phyloP scores from a whole-genome alignment of 2,888 invertebrate species.

The Noctua fimbriata region DNA sequence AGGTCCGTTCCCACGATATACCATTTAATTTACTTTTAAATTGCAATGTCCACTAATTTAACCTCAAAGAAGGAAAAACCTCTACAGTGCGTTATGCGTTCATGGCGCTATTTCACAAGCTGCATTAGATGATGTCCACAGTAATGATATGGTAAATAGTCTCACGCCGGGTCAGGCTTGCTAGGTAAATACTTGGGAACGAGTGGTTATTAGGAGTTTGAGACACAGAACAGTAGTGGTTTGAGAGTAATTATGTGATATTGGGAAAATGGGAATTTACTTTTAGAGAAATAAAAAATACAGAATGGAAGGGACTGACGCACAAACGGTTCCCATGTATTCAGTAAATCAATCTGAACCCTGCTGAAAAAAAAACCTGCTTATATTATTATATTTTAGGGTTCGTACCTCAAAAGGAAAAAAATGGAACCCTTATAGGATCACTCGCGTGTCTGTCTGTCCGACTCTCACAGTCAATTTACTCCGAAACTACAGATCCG shows the following conservation, averaged over 20 bases:
- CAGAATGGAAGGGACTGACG: too few species aligned
- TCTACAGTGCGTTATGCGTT: constrained; percentile 5
- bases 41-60: not conserved
- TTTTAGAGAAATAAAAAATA: not conserved
- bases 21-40: not conserved
- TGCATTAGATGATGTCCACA: constrained; percentile 44
- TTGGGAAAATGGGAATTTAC: not conserved
- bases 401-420: too few species aligned
- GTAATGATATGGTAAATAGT: constrained; percentile 61
- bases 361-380: too few species aligned
- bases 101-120: constrained; percentile 44
- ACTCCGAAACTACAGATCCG: too few species aligned
- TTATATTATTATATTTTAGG: too few species aligned
- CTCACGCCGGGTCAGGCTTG: constrained; percentile 52
- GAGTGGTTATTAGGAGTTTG: constrained; percentile 1
- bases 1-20: not conserved
- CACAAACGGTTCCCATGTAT: too few species aligned
- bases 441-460: too few species aligned
- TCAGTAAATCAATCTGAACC: too few species aligned
- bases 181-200: constrained; percentile 13
- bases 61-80: not conserved
- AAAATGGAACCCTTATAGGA: too few species aligned
- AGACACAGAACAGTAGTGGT: not conserved
- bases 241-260: not conserved
- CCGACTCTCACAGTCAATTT: too few species aligned